Evolutionary conservation across 2,888 invertebrate species (phyloP), one percentile per base, ranked within the genome.

Genomic region (Oligia latruncula): DNA sequence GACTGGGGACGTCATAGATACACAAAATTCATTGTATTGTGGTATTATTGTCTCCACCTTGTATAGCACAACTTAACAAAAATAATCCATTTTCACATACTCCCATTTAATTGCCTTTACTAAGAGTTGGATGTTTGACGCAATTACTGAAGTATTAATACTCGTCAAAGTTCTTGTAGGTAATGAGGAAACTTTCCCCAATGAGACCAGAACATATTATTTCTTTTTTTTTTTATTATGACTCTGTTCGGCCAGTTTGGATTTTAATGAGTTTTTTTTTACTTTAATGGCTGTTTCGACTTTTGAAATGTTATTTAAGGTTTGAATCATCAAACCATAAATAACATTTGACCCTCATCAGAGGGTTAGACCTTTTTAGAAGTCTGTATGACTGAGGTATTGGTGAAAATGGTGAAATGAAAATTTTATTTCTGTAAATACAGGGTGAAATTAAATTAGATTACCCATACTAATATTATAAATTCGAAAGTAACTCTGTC

Each of bases 101-200:
- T 77, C 60, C 52, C 46, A 62, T 79, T 83, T 81, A 90, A 92
- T 92, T 90, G 90, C 85, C 88, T 84, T 83, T 58, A 80, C 88
- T 88, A 88, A 87, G 87, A 89, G 81, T 88, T 85, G 72, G 60
- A 15, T 89, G 87, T 87, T 85, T 76, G 76, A 77, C 88, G 89
- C 90, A 91, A 92, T 92, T 92, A 92, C 88, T 87, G 76, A 87
- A 89, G 82, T 90, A 89, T 80, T 84, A 86, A 85, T 84, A 83
- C 88, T 65, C 88, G 88, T 87, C 91, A 87, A 91, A 92, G 89
- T 92, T 91, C 82, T 40, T 86, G 84, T 92, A 29, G 29, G 29
- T 29, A 92, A 93, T 90, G 92, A 93, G 92, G 90, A 92, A 93
- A 93, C 90, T 93, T 93, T 73, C 71, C 35, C 82, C 79, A 84